Evolutionary conservation across 1,140 invertebrate species (phyloP).

Genomic region (Monomorium pharaonis): DNA sequence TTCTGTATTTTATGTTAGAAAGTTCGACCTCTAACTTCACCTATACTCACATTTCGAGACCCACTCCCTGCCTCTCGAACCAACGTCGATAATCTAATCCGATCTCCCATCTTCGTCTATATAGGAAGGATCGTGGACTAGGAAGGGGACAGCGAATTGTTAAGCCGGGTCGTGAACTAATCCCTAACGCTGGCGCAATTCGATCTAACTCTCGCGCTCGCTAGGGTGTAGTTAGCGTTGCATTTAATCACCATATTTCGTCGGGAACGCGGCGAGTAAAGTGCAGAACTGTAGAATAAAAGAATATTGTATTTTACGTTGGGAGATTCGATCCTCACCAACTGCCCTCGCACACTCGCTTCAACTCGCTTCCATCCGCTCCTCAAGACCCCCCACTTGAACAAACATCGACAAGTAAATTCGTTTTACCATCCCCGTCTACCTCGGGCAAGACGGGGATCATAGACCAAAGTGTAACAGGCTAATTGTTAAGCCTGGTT

Average conservation of each 20-base stretch:
- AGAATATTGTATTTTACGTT: not conserved
- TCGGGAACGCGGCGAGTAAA: not conserved
- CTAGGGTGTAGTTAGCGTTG: slow-evolving; percentile 24
- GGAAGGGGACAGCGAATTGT: slow-evolving; percentile 15
- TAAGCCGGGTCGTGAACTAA: slow-evolving; percentile 31
- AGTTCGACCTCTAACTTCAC: not conserved
- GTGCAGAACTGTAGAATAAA: not conserved
- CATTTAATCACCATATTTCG: not conserved
- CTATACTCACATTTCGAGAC: not conserved
- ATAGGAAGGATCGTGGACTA: not conserved
- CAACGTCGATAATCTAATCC: slow-evolving; percentile 42
- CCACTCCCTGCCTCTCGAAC: not conserved
- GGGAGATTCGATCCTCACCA: not conserved
- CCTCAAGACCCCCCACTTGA: not conserved
- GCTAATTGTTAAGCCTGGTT: slow-evolving; percentile 19
- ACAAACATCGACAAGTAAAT: slow-evolving; percentile 4
- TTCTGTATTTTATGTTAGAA: slow-evolving; percentile 17
- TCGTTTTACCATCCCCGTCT: not conserved
- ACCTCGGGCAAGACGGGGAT: not conserved
- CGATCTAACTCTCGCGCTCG: not conserved
- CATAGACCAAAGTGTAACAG: not conserved
- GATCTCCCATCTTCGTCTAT: not conserved
- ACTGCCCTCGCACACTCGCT: not conserved
- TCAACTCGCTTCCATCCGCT: not conserved
- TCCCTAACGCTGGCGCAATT: slow-evolving; percentile 29